Conservation (phyloP, 1,140 invertebrate species). For the Ceratosolen fusciceps region DNA sequence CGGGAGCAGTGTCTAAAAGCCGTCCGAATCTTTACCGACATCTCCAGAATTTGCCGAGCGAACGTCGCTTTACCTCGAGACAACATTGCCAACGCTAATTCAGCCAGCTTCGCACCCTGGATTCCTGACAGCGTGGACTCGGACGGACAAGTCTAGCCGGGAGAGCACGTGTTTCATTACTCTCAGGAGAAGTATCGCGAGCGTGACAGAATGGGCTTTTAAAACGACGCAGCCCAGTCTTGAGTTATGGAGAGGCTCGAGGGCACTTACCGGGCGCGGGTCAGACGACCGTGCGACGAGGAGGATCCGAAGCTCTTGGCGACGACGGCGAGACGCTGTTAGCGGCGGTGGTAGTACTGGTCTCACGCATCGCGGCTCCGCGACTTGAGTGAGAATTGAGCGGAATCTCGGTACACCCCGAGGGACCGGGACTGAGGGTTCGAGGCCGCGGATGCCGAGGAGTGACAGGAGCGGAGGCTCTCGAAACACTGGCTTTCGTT, state of each 20-base stretch:
- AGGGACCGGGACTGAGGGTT: background rate
- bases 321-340: background rate
- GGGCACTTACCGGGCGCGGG: slow-evolving; percentile 4
- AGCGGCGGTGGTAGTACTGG: background rate
- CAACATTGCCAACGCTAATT: too few relatives aligned
- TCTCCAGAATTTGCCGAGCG: too few relatives aligned
- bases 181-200: background rate
- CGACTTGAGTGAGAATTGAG: too few relatives aligned
- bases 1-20: too few relatives aligned
- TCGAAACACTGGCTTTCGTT: background rate
- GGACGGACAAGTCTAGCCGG: too few relatives aligned
- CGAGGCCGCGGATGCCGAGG: background rate
- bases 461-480: background rate
- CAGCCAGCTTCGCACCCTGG: too few relatives aligned
- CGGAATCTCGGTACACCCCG: background rate
- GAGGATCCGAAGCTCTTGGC: background rate
- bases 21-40: too few relatives aligned
- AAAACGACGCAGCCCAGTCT: background rate
- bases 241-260: background rate
- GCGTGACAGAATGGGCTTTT: background rate
- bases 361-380: background rate
- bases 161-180: background rate
- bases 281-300: background rate
- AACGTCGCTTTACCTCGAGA: too few relatives aligned
- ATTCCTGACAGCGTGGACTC: too few relatives aligned